Evolutionary conservation across 2,113 vertebrate genomes (phyloP).

Genomic region (Sphyrna mokarran): DNA sequence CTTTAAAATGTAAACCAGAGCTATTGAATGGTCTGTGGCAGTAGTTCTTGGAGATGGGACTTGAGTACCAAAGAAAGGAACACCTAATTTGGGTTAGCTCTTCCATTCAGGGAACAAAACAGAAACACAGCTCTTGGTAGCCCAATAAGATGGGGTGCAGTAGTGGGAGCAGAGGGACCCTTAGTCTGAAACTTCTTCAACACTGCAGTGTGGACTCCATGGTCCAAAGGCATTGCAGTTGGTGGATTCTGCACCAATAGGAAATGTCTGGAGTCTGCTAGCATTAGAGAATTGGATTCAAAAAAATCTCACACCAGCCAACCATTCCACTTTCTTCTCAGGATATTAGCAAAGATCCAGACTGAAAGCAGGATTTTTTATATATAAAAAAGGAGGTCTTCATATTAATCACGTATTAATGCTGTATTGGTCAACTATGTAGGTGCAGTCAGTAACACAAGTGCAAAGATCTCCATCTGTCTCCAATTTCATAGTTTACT

Average conservation of each 20-base stretch:
- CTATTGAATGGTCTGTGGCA: background rate
- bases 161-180: background rate
- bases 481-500: too few species aligned
- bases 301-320: too few species aligned
- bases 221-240: background rate
- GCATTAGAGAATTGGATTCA: too few species aligned
- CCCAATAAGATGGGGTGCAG: background rate
- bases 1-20: background rate
- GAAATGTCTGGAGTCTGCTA: too few species aligned
- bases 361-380: background rate
- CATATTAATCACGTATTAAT: background rate
- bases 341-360: too few species aligned
- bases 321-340: too few species aligned
- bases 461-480: too few species aligned
- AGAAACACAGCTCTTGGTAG: too few species aligned
- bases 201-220: background rate
- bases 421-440: background rate
- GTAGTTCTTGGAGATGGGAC: too few species aligned
- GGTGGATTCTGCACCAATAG: too few species aligned
- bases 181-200: background rate
- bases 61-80: background rate
- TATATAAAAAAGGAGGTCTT: background rate
- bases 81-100: too few species aligned
- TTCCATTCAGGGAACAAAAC: too few species aligned
- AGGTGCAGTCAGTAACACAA: background rate